Evolutionary conservation across 2,797 vertebrate genomes (phyloP), one percentile per base, ranked within the genome.

Genomic region (Melanotaenia nigrans): DNA sequence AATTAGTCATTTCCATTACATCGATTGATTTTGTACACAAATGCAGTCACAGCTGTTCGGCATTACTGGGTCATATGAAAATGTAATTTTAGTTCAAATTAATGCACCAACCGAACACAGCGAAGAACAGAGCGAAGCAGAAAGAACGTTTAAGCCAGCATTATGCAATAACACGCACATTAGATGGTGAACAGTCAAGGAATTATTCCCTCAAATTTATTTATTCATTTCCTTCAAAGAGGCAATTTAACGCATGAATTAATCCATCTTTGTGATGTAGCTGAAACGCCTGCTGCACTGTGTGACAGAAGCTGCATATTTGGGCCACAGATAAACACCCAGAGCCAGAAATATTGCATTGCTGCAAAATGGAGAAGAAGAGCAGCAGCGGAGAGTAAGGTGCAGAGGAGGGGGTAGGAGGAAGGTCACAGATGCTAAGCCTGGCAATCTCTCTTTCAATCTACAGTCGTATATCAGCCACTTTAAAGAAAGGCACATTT

Each of bases 181-280:
- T 85, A 91, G 89, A 91, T 83, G 86, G 75, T 72, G 87, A 91
- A 88, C 90, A 86, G 86, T 89, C 89, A 83, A 90, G 87, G 91
- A 93, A 94, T 94, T 93, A 93, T 90, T 89, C 90, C 84, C 89
- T 89, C 84, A 91, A 90, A 92, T 93, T 90, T 94, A 94, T 94
- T 93, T 94, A 94, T 95, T 94, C 89, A 93, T 94, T 93, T 93
- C 84, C 83, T 90, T 93, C 91, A 93, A 93, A 93, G 91, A 94
- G 91, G 90, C 93, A 94, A 95, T 95, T 95, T 94, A 93, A 93
- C 86, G 92, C 92, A 90, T 93, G 92, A 77, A 89, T 93, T 94
- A 90, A 93, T 93, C 92, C 92, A 92, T 94, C 92, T 94, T 92
- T 90, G 91, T 82, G 86, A 90, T 92, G 93, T 90, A 77, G 78